Conservation (phyloP, 2,888 invertebrate genomes). For the Frankliniella intonsa region DNA sequence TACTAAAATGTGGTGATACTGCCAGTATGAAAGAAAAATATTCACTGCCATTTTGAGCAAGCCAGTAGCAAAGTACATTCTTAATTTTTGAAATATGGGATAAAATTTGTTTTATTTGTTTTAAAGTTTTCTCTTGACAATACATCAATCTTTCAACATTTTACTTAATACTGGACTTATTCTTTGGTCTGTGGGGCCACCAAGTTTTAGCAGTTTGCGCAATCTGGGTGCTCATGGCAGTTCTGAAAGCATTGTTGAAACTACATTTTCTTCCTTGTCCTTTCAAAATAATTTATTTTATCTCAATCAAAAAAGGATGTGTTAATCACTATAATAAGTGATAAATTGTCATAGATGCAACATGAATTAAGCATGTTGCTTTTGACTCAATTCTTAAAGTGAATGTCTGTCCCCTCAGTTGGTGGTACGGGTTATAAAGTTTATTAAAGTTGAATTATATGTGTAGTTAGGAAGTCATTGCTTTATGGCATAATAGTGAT, state of each 20-base stretch:
- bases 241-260: neutral
- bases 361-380: neutral
- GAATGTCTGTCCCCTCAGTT: neutral
- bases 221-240: neutral
- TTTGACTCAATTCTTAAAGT: neutral
- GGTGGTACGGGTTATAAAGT: neutral
- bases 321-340: neutral
- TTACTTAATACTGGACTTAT: neutral
- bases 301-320: neutral
- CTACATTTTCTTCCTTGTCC: neutral
- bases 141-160: neutral
- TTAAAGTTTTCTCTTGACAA: neutral
- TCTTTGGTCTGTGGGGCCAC: neutral
- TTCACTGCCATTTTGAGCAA: too few relatives aligned
- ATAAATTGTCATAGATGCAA: neutral
- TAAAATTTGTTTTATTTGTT: neutral
- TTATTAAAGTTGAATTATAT: neutral
- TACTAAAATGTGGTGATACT: too few relatives aligned
- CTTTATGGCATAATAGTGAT: neutral
- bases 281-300: neutral
- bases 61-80: too few relatives aligned
- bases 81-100: too few relatives aligned
- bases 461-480: neutral
- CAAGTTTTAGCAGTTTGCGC: neutral
- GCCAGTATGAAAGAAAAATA: too few relatives aligned